Percentiles rank a stretch among this genome's conserved stretches.
phyloP scores from a whole-genome alignment of 2,797 vertebrate genomes.

The Leptodactylus fallax region DNA sequence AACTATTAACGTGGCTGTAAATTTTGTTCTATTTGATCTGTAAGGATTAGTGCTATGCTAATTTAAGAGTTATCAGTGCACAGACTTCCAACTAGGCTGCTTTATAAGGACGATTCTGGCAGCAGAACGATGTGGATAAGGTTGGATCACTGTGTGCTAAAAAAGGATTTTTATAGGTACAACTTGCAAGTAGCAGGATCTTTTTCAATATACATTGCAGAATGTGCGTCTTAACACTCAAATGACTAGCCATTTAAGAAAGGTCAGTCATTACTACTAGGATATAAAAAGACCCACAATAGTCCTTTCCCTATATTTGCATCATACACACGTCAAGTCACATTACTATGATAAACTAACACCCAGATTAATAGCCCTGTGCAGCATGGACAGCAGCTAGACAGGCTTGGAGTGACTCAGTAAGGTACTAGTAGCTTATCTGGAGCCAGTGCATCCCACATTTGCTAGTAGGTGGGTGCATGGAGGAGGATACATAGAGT shows the following conservation, averaged over 20 bases:
- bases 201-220: conserved; percentile 32
- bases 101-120: conserved; percentile 33
- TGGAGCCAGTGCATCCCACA: too few species aligned
- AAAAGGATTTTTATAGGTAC: conserved; percentile 34
- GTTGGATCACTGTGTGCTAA: conserved; percentile 24
- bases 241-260: neutral
- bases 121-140: neutral
- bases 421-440: too few species aligned
- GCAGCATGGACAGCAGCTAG: too few species aligned
- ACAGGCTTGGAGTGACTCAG: too few species aligned
- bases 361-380: too few species aligned
- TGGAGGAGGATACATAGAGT: too few species aligned
- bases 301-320: too few species aligned
- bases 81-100: conserved; percentile 9
- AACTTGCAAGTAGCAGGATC: conserved; percentile 11
- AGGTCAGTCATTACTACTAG: neutral
- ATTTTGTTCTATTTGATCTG: conserved; percentile 12
- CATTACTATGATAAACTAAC: too few species aligned
- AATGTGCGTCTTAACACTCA: neutral
- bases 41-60: conserved; percentile 24
- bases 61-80: conserved; percentile 23
- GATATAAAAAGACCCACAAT: too few species aligned
- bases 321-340: too few species aligned
- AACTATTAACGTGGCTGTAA: conserved; percentile 19
- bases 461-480: too few species aligned